Evolutionary conservation across 1,140 invertebrate genomes (phyloP), one percentile per base, ranked within the genome.

Genomic region (Cotesia glomerata): DNA sequence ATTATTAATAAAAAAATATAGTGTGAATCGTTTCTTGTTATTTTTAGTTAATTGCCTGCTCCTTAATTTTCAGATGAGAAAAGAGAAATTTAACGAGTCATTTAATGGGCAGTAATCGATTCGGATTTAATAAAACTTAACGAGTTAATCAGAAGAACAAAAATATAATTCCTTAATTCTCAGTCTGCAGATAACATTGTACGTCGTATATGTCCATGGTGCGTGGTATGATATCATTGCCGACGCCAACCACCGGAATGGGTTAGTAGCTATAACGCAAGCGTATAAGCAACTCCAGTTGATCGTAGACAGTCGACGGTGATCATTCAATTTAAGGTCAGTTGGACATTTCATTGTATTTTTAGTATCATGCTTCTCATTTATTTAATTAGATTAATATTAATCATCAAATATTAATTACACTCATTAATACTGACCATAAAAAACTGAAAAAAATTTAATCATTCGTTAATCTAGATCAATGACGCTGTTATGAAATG

Each of bases 141-240:
- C 8, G 11, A 7, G 7, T 45, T 45, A 9, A 45, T 45, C 39
- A 45, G 7, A 7, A 45, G 39, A 9, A 45, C 5, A 3, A 45
- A 9, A 45, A 45, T 45, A 45, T 45, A 45, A 39, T 39, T 39
- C 39, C 11, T 39, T 8, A 39, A 39, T 39, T 39, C 39, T 8
- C 39, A 39, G 7, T 39, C 5, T 0, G 39, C 51, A 32, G 16
- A 16, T n/a, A 26, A 51, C 51, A 32, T 9, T n/a, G 14, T 26
- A 52, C 26, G 18, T 9, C 36, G 11, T 39, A 39, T 39, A 9
- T 39, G 39, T 39, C 11, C 5, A 39, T 39, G 26, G 67, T 16
- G 56, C 49, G 56, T 16, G 3, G 54, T 69, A 79, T 84, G 82
- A 84, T 82, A 82, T 82, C 82, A 83, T 32, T 73, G 71, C 56